Evolutionary conservation across 2,888 invertebrate genomes (phyloP), one percentile per base, ranked within the genome.

Genomic region (Acrocyrtus sp.): DNA sequence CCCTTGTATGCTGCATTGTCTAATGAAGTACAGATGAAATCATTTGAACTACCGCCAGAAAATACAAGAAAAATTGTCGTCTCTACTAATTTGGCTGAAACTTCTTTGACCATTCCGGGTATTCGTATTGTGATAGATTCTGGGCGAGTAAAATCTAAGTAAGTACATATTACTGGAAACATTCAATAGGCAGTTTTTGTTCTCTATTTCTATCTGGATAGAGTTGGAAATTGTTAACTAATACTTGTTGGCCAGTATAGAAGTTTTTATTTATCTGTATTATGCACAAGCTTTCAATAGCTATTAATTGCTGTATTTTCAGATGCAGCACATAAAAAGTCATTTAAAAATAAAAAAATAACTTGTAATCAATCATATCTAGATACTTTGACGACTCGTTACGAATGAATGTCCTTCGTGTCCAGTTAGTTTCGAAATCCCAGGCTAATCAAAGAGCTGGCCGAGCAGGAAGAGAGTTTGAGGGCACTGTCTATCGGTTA

Each of bases 371-470:
- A n/a, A n/a, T n/a, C n/a, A n/a, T 58, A 43, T 10, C 15, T 26
- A 90, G 92, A 83, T 89, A 91, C 5, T 95, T 91, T 86, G 92
- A 93, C 83, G 89, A 93, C 0, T 86, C 87, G 22, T 93, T 92
- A 22, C 94, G 95, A 3, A 87, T 96, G 76, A 96, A 97, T 84
- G 86, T 92, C 26, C 85, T 98, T 72, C 90, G 90, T 82, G 91
- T 96, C 34, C 90, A 92, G 75, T 87, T 89, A 81, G 90, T 95
- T 81, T 94, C 97, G 21, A 92, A 94, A 85, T 95, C 96, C 34
- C 96, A 97, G 85, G 93, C 94, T 12, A 92, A 93, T 91, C 98
- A 98, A 86, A 88, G 98, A 78, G 90, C 94, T 12, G 98, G 98
- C 0, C 88, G 98, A 79, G 96, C 96, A 12, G 97, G 96, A 21